Evolutionary conservation across 2,888 invertebrate genomes (phyloP).

Genomic region (Nomada ruficornis): DNA sequence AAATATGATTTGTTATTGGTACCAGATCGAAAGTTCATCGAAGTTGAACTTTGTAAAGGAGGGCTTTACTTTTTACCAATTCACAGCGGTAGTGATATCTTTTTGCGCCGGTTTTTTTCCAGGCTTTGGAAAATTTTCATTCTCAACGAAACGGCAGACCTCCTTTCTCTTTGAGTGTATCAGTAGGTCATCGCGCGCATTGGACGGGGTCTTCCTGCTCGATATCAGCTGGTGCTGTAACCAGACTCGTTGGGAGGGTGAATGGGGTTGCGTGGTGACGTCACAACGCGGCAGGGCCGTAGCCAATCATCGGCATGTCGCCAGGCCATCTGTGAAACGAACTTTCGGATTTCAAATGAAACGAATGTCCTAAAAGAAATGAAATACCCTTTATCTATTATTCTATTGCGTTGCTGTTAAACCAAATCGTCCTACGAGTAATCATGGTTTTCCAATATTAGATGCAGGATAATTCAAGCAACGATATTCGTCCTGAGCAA

Average conservation of each 20-base stretch:
- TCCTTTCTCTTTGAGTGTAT: constrained; percentile 45
- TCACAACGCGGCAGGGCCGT: constrained; percentile 59
- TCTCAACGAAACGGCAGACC: constrained; percentile 5
- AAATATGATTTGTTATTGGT: too few relatives aligned
- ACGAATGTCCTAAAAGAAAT: background rate
- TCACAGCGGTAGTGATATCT: too few relatives aligned
- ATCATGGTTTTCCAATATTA: background rate
- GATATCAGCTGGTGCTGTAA: constrained; percentile 71
- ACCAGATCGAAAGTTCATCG: too few relatives aligned
- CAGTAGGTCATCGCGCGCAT: constrained; percentile 67
- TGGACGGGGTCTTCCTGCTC: constrained; percentile 63
- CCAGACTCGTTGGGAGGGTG: constrained; percentile 59
- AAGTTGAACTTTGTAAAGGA: too few relatives aligned
- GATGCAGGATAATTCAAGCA: background rate
- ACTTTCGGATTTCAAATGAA: constrained; percentile 13
- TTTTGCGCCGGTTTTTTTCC: background rate
- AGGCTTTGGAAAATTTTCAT: background rate
- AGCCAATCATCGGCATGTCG: constrained; percentile 39
- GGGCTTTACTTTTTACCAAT: too few relatives aligned
- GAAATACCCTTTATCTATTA: background rate
- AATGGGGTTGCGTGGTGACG: constrained; percentile 65
- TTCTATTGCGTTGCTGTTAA: background rate
- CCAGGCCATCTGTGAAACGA: constrained; percentile 21
- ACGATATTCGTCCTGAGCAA: background rate
- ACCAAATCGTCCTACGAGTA: background rate